Conservation (phyloP, 1,140 invertebrate genomes). For the Microplitis mediator region DNA sequence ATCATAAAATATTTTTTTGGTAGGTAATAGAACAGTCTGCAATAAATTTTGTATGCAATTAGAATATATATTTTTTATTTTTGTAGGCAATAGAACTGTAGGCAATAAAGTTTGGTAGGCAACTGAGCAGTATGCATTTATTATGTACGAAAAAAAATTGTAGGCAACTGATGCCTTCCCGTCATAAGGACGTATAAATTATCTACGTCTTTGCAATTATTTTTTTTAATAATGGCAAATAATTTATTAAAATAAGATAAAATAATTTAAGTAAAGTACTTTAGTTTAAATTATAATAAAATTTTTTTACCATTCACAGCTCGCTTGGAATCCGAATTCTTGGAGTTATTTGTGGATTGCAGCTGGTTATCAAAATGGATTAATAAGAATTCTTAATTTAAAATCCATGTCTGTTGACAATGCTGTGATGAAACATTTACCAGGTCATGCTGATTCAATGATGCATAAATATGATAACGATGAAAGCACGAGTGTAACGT, state of each 20-base stretch:
- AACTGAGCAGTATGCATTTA: too few relatives aligned
- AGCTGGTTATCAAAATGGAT: conserved; percentile 59
- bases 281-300: background rate
- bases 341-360: conserved; percentile 59
- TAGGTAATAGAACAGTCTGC: too few relatives aligned
- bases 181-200: too few relatives aligned
- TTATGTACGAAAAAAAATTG: too few relatives aligned
- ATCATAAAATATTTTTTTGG: too few relatives aligned
- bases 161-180: too few relatives aligned
- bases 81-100: too few relatives aligned
- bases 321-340: conserved; percentile 60
- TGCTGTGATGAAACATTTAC: background rate
- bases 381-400: conserved; percentile 55
- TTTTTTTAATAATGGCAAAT: background rate
- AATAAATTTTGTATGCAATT: too few relatives aligned
- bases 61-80: too few relatives aligned
- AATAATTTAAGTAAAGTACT: background rate
- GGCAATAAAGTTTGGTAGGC: too few relatives aligned
- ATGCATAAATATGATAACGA: background rate
- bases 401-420: conserved; percentile 39
- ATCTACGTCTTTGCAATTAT: too few relatives aligned
- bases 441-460: background rate
- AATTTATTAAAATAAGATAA: conserved; percentile 5
- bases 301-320: conserved; percentile 32
- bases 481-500: background rate